phyloP scores from a whole-genome alignment of 1,140 invertebrate genomes.

The Achatina immaculata region DNA sequence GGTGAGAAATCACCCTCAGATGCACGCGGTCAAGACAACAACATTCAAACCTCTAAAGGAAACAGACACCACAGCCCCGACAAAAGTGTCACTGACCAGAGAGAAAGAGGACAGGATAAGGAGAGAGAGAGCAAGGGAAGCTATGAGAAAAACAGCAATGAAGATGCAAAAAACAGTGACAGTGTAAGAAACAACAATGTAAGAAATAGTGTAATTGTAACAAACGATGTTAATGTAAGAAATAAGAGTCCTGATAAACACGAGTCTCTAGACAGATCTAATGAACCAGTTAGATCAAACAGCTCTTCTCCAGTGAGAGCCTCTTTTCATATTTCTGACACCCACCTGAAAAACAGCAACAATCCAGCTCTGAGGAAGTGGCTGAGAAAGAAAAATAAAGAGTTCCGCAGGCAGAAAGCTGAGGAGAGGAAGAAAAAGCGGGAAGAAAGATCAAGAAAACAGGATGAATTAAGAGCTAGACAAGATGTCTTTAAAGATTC shows the following conservation, averaged over 20 bases:
- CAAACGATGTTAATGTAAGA: not conserved
- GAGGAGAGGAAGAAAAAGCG: slow-evolving; percentile 38
- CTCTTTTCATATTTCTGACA: slow-evolving; percentile 4
- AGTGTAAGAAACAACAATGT: not conserved
- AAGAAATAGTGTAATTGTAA: not conserved
- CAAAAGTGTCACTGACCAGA: not conserved
- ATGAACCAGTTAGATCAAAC: slow-evolving; percentile 1
- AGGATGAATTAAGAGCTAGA: slow-evolving; percentile 14
- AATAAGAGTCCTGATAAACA: not conserved
- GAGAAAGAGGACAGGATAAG: not conserved
- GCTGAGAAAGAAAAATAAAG: slow-evolving; percentile 41
- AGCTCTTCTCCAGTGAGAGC: not conserved
- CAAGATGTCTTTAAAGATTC: slow-evolving; percentile 31
- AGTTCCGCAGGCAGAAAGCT: slow-evolving; percentile 33
- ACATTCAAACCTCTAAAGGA: not conserved
- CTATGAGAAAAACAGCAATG: not conserved
- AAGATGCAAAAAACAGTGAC: not conserved
- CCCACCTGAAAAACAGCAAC: slow-evolving; percentile 38
- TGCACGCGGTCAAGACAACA: not conserved
- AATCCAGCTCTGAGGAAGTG: slow-evolving; percentile 43
- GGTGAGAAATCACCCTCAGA: not conserved
- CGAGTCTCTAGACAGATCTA: too few relatives aligned
- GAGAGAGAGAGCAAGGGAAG: not conserved
- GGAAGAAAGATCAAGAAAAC: slow-evolving; percentile 22
- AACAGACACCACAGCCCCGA: not conserved